These are phyloP conservation scores for Pogonomyrmex californicus DNA, from an alignment of 1,140 invertebrate species.

Conservation along the genomic window DNA sequence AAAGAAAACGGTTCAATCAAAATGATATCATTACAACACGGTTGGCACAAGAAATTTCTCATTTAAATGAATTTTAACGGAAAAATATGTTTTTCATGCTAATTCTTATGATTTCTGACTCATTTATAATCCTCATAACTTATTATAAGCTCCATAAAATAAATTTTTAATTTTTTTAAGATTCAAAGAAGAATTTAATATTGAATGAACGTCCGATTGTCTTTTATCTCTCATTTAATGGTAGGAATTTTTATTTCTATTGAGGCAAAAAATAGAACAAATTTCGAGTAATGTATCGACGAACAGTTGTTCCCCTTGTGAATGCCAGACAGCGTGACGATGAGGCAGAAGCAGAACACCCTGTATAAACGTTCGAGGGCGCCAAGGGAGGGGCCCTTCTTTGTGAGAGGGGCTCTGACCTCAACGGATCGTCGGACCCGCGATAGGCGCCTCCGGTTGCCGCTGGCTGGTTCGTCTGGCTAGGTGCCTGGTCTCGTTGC, in stretches of 20 bases:
- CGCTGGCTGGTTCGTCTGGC: constrained; percentile 70
- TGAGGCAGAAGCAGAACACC: constrained; percentile 21
- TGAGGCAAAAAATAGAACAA: not conserved
- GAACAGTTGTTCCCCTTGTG: not conserved
- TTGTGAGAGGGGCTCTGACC: constrained; percentile 80
- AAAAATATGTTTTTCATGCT: not conserved
- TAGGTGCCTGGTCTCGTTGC: constrained; percentile 77
- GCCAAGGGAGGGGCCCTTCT: constrained; percentile 78
- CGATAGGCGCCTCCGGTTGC: constrained; percentile 67
- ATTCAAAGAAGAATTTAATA: not conserved
- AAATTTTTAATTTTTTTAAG: not conserved
- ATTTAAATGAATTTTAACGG: not conserved
- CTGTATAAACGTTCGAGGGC: constrained; percentile 57
- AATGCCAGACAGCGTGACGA: not conserved
- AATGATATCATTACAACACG: not conserved
- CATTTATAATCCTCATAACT: too few species aligned
- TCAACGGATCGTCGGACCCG: constrained; percentile 71
- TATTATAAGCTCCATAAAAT: too few species aligned
- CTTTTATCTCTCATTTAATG: not conserved
- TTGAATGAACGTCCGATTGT: not conserved
- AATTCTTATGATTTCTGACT: not conserved
- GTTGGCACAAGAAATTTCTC: not conserved
- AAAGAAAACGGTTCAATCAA: not conserved
- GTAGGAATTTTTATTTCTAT: not conserved
- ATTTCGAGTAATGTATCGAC: not conserved